Evolutionary conservation across 2,888 invertebrate genomes (phyloP).

Genomic region (Stenotaenia linearis): DNA sequence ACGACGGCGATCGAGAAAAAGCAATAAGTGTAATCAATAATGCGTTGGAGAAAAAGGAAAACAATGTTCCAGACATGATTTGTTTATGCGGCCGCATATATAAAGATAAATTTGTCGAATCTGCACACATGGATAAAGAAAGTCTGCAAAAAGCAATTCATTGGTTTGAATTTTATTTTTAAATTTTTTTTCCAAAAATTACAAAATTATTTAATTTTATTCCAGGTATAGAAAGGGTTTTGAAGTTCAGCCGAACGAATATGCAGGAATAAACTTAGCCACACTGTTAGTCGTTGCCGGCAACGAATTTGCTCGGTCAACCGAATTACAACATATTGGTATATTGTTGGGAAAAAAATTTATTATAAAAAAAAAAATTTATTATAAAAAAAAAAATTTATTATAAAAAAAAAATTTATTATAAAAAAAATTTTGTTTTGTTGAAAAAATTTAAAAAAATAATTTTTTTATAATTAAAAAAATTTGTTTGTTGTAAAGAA

Average conservation of each 20-base stretch:
- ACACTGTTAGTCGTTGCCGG: slow-evolving; percentile 94
- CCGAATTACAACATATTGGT: slow-evolving; percentile 84
- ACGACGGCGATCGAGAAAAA: slow-evolving; percentile 87
- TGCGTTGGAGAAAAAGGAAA: slow-evolving; percentile 86
- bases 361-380: too few relatives aligned
- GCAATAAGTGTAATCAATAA: slow-evolving; percentile 86
- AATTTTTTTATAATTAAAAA: too few relatives aligned
- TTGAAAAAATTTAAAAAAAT: too few relatives aligned
- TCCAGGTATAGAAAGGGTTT: slow-evolving; percentile 81
- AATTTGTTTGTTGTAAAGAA: too few relatives aligned
- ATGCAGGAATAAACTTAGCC: slow-evolving; percentile 97
- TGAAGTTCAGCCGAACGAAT: slow-evolving; percentile 96
- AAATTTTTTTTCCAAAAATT: neutral
- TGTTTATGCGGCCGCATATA: slow-evolving; percentile 97
- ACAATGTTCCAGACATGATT: slow-evolving; percentile 92
- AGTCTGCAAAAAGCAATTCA: slow-evolving; percentile 87
- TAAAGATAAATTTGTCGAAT: slow-evolving; percentile 85
- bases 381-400: too few relatives aligned
- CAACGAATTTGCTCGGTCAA: slow-evolving; percentile 85
- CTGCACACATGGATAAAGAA: slow-evolving; percentile 78
- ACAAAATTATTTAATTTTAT: neutral
- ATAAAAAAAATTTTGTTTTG: too few relatives aligned
- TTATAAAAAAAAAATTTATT: too few relatives aligned
- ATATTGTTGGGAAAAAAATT: too few relatives aligned
- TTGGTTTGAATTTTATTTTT: slow-evolving; percentile 67